Evolutionary conservation across 2,113 vertebrate genomes (phyloP), one percentile per base, ranked within the genome.

Genomic region (Varanus komodoensis): DNA sequence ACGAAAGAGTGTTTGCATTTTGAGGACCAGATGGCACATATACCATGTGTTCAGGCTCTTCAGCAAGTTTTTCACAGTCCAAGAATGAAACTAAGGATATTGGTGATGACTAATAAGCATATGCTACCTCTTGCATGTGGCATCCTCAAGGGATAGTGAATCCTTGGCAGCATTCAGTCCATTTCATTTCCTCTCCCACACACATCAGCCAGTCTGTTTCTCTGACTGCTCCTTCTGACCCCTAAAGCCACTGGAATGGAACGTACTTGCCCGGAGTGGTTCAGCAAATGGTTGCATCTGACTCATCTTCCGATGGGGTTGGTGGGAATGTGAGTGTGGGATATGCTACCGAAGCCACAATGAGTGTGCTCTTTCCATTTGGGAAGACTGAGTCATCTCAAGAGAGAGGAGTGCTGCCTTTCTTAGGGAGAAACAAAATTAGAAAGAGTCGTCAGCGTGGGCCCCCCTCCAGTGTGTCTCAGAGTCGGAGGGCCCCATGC

Each of bases 341-440:
- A 75, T 79, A 44, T 38, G n/a, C 17, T 79, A 93, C 96, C 96
- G 95, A 89, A 89, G 74, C 92, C 78, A 69, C 74, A 88, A 71
- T 83, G 93, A 14, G 92, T 92, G 61, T 73, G 82, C 94, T 92
- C 57, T 93, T 91, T 92, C 93, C 90, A 81, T 34, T 79, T 84
- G 94, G 93, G 96, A 96, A 19, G 87, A 92, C 85, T 95, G 96
- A 96, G 92, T 96, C 94, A 94, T 27, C 3, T 92, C 61, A 71
- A 0, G 1, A 88, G 21, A 87, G 57, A 87, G 93, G 88, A 91
- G 81, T 89, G 77, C 89, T 91, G 83, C 68, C 81, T 86, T 86
- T 91, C 92, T 85, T 52, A 27, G 0, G 69, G 87, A 87, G 83
- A 68, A 91, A 68, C 82, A 91, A 84, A 52, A 89, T 34, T 67